phyloP scores from a whole-genome alignment of 1,140 invertebrate genomes.

The Metopolophium dirhodum region DNA sequence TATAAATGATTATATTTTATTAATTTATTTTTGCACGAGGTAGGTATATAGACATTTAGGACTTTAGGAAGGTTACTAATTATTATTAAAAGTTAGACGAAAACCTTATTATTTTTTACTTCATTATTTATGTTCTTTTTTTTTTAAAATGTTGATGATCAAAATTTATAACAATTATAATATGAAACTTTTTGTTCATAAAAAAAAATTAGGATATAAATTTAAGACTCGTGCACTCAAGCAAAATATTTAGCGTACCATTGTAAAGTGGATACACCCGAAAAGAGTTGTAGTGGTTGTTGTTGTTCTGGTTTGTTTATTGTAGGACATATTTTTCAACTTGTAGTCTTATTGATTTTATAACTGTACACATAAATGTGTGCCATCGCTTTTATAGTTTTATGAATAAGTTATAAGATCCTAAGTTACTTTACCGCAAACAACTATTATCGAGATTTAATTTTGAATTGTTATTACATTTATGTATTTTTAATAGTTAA shows the following conservation, averaged over 20 bases:
- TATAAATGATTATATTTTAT: neutral
- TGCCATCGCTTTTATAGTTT: no score
- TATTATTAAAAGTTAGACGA: neutral
- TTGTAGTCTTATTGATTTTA: neutral
- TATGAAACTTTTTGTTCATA: neutral
- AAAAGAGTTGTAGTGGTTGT: neutral
- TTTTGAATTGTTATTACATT: no score
- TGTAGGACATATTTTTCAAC: neutral
- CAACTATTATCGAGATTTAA: no score
- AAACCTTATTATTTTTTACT: neutral
- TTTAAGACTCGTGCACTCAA: neutral
- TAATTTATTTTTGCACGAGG: neutral
- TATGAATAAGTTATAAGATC: no score
- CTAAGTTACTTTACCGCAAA: no score
- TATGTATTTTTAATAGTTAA: no score
- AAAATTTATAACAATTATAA: neutral
- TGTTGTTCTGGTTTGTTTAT: neutral
- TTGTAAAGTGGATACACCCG: neutral
- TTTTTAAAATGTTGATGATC: neutral
- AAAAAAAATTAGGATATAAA: neutral
- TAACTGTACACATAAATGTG: no score
- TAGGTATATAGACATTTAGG: no score
- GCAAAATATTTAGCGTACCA: neutral
- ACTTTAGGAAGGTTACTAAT: neutral
- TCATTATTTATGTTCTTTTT: neutral